Conservation (phyloP, 30 jellyfish, hydroid and myxozoan genomes). For the Pseudorhiza aurosa region DNA sequence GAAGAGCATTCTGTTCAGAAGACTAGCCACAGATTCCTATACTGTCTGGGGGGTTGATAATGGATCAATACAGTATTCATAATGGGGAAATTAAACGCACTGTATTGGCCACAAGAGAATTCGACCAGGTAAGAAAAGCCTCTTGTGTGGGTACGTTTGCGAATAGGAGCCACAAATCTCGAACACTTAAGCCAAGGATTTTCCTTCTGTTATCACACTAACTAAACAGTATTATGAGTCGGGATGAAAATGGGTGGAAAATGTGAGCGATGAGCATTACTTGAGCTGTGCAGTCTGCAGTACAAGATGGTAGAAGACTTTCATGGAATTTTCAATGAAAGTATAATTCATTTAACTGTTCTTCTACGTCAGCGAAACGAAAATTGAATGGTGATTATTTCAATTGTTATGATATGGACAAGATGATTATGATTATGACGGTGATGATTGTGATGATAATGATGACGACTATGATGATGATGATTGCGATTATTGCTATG, state of each 20-base stretch:
- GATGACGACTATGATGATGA: background rate
- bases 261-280: too few species aligned
- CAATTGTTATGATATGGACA: too few species aligned
- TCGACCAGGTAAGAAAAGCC: background rate
- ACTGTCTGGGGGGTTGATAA: too few species aligned
- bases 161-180: background rate
- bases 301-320: background rate
- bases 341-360: too few species aligned
- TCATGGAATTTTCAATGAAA: too few species aligned
- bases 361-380: background rate
- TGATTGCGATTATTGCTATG: background rate
- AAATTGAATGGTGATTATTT: too few species aligned
- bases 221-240: too few species aligned
- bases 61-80: too few species aligned
- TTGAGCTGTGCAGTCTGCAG: background rate
- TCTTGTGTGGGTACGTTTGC: background rate
- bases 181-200: constrained; percentile 22
- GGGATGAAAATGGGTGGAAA: background rate
- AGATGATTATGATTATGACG: background rate
- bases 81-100: too few species aligned
- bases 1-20: too few species aligned
- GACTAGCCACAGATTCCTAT: too few species aligned
- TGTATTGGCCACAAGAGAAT: background rate
- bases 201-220: background rate
- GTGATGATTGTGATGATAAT: background rate